Base-by-base conservation (phyloP, 2,113 vertebrate genomes). In the Spilogale gracilis region DNA sequence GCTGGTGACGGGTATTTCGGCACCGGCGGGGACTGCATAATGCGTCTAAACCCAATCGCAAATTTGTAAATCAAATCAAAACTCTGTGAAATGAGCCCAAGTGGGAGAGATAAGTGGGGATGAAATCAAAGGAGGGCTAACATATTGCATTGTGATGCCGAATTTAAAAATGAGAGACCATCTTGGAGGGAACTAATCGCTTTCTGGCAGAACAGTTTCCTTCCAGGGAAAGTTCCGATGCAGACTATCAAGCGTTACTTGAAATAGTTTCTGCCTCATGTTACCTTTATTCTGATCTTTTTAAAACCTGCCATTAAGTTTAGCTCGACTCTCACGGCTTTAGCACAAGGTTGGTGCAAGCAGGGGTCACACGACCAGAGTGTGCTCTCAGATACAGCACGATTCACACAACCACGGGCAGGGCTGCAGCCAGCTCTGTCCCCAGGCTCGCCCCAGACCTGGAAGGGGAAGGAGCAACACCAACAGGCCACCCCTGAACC, bases 21-120 rank as follows among this genome's bases (percentile, higher is more conserved):
- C 97, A 89, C 67, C 76, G 3, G 82, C 71, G 12, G 6, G 4
- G 43, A 27, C 27, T n/a, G 78, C 89, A 23, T 92, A 58, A 97
- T 93, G 97, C 92, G 76, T 83, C 63, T 43, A 79, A 95, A 98
- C 90, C 65, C 95, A 95, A 91, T 74, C 78, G 85, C 30, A 18
- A 97, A 89, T 89, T 93, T 97, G 96, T 83, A 96, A 98, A 98
- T 98, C 96, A 95, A 97, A 96, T 96, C 93, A 96, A n/a, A 94
- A 69, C 71, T 25, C 10, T 16, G 79, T 25, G 67, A 45, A 45
- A 20, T 12, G 73, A 69, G 85, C 95, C 45, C 23, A 5, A 20
- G 21, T 0, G 25, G 80, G 80, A 87, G 84, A 67, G 81, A 25
- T 54, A 89, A 92, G 96, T 43, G 69, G 71, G 58, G 63, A 25